Percentiles rank a stretch among this genome's conserved stretches.
These are phyloP conservation scores for Cercopithecus petaurista DNA, from an alignment of 2,797 vertebrate species.

Conservation along the genomic window DNA sequence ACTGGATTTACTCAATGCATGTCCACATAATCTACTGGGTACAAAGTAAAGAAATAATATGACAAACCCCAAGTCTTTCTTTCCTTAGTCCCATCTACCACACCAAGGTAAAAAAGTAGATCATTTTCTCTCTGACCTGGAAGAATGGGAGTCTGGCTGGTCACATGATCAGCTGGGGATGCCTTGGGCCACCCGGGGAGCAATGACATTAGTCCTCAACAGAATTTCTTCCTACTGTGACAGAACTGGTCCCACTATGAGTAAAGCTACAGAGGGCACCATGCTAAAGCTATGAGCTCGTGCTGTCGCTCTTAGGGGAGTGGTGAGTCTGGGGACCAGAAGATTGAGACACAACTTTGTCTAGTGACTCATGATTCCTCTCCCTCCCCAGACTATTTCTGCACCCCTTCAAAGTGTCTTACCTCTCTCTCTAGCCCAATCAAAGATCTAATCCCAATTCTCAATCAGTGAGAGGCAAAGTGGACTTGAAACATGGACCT, in stretches of 20 bases:
- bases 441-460: not conserved
- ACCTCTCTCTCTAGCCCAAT: not conserved
- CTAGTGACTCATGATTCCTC: rapidly evolving
- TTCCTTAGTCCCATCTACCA: not conserved
- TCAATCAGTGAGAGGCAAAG: too few relatives aligned
- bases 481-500: not conserved
- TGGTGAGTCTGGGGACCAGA: not conserved
- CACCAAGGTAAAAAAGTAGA: not conserved
- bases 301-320: rapidly evolving
- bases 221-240: not conserved
- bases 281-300: too few relatives aligned
- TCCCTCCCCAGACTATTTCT: rapidly evolving
- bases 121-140: not conserved
- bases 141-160: rapidly evolving
- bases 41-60: not conserved
- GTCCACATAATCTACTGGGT: not conserved
- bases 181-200: not conserved
- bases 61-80: not conserved
- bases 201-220: not conserved
- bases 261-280: not conserved
- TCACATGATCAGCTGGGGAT: too few relatives aligned
- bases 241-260: not conserved
- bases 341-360: rapidly evolving
- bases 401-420: not conserved
- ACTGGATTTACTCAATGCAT: not conserved